Conservation (phyloP, 2,113 vertebrate species). For the Xiphorhynchus elegans region DNA sequence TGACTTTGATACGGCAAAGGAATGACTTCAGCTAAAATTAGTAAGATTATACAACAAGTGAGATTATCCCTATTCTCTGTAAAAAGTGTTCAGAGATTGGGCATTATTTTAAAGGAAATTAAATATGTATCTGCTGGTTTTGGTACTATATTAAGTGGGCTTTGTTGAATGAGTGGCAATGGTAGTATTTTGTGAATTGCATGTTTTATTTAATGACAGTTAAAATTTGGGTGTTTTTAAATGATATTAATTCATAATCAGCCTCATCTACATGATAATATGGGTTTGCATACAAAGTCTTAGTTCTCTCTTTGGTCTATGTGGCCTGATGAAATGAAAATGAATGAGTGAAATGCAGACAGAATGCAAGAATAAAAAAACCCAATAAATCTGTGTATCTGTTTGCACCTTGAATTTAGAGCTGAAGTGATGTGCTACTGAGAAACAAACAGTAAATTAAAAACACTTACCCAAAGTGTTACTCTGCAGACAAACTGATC, state of each 20-base stretch:
- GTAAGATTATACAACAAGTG: neutral
- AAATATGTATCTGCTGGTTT: neutral
- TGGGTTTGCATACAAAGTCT: neutral
- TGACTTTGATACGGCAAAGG: slow-evolving; percentile 16
- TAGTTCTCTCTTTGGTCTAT: neutral
- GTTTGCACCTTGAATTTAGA: neutral
- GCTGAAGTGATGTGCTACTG: neutral
- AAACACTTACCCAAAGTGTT: neutral
- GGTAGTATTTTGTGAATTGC: neutral
- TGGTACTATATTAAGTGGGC: neutral
- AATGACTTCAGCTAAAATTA: slow-evolving; percentile 7
- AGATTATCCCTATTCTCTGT: neutral
- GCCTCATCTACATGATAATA: neutral
- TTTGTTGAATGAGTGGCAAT: neutral
- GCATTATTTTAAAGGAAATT: neutral
- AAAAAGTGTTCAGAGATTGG: neutral
- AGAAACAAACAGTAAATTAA: neutral
- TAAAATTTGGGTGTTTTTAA: neutral
- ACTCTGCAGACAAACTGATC: neutral
- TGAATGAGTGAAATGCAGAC: neutral
- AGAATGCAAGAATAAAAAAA: neutral
- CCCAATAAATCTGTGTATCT: neutral
- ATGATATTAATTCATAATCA: neutral
- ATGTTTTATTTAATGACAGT: neutral
- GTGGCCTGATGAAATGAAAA: neutral